Evolutionary conservation across 2,888 invertebrate species (phyloP).

Genomic region (Clistopyga incitator): DNA sequence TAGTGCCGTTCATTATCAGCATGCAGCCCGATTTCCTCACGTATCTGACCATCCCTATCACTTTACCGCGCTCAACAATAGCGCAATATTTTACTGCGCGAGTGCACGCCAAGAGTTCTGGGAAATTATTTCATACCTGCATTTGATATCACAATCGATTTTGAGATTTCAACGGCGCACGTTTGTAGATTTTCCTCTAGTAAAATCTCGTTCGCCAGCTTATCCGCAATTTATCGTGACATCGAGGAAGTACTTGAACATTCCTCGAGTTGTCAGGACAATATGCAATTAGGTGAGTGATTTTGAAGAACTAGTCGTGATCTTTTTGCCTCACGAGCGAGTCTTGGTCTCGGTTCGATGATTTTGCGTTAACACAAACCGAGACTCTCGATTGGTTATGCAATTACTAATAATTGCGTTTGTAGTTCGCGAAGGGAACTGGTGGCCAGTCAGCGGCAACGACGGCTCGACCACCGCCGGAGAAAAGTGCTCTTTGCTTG

Average conservation of each 20-base stretch:
- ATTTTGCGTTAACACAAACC: conserved; percentile 46
- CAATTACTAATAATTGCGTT: conserved; percentile 67
- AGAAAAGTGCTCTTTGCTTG: conserved; percentile 46
- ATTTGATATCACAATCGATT: conserved; percentile 2
- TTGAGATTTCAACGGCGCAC: neutral
- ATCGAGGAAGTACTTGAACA: conserved; percentile 55
- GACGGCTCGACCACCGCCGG: conserved; percentile 53
- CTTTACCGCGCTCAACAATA: neutral
- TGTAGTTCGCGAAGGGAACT: conserved; percentile 5
- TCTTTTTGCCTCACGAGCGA: conserved; percentile 49
- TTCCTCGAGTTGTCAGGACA: conserved; percentile 49
- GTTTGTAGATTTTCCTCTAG: neutral
- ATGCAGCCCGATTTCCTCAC: conserved; percentile 40
- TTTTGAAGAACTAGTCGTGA: conserved; percentile 51
- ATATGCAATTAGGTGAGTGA: conserved; percentile 50
- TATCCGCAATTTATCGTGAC: conserved; percentile 41
- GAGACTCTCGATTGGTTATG: conserved; percentile 66
- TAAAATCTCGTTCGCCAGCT: conserved; percentile 33
- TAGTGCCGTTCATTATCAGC: conserved; percentile 67
- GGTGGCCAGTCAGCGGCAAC: neutral
- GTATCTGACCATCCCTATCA: conserved; percentile 48
- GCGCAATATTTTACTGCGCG: conserved; percentile 1
- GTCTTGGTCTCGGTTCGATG: conserved; percentile 60
- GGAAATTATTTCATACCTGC: neutral
- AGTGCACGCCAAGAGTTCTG: neutral